These are phyloP conservation scores for Trissolcus brochymenae DNA, from an alignment of 2,888 invertebrate genomes.

Conservation along the genomic window DNA sequence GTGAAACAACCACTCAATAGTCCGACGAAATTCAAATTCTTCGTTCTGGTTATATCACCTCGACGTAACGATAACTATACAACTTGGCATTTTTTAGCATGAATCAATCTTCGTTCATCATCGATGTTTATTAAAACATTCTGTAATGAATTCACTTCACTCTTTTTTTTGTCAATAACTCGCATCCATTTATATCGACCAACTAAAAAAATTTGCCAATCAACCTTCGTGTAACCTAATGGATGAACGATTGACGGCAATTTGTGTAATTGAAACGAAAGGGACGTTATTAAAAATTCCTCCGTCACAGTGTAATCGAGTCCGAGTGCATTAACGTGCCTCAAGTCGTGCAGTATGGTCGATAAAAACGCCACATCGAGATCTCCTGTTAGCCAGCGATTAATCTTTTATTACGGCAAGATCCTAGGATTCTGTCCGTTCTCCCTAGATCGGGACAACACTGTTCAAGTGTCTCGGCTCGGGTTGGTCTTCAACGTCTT, in stretches of 20 bases:
- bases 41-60: no score
- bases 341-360: slow-evolving; percentile 30
- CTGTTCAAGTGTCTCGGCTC: slow-evolving; percentile 17
- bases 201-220: background rate
- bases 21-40: no score
- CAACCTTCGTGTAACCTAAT: slow-evolving; percentile 9
- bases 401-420: slow-evolving; percentile 45
- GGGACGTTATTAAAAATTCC: slow-evolving; percentile 35
- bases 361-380: slow-evolving; percentile 25
- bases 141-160: no score
- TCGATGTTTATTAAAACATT: no score
- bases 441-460: slow-evolving; percentile 7
- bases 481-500: slow-evolving; percentile 34
- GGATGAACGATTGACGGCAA: slow-evolving; percentile 25
- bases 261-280: slow-evolving; percentile 45
- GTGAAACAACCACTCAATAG: no score
- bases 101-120: no score
- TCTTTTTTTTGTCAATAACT: no score
- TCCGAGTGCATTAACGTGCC: slow-evolving; percentile 23
- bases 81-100: no score
- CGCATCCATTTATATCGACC: background rate
- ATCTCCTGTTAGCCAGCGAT: slow-evolving; percentile 1
- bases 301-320: slow-evolving; percentile 17
- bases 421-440: slow-evolving; percentile 49
- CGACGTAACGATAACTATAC: no score